These are phyloP conservation scores for Gryon sp. DNA, from an alignment of 1,140 invertebrate genomes.

Conservation along the genomic window DNA sequence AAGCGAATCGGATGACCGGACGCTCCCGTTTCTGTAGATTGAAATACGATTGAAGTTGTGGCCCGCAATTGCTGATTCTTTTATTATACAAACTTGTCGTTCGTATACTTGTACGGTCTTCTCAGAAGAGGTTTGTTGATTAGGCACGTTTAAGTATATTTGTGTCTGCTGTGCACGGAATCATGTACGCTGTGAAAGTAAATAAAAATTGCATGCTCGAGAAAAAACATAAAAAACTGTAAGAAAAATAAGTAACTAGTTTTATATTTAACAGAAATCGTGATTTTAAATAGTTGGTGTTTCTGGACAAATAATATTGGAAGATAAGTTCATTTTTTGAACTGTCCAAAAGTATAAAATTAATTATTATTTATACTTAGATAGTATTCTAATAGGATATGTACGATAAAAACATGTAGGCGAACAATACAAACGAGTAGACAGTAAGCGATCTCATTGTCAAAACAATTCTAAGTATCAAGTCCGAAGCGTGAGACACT, in stretches of 20 bases:
- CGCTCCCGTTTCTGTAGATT: conserved; percentile 49
- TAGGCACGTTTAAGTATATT: conserved; percentile 41
- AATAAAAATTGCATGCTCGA: conserved; percentile 15
- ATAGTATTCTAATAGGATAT: too few relatives aligned
- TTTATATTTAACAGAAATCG: too few relatives aligned
- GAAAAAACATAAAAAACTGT: too few relatives aligned
- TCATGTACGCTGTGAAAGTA: conserved; percentile 15
- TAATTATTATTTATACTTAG: too few relatives aligned
- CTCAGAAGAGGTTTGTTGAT: conserved; percentile 48
- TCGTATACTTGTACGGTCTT: conserved; percentile 35
- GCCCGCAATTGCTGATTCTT: conserved; percentile 52
- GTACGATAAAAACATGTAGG: too few relatives aligned
- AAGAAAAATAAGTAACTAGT: too few relatives aligned
- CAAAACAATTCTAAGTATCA: conserved; percentile 70
- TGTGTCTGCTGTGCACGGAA: conserved; percentile 27
- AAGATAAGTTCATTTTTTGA: too few relatives aligned
- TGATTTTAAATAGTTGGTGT: too few relatives aligned
- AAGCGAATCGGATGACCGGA: conserved; percentile 44
- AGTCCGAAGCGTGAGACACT: conserved; percentile 56
- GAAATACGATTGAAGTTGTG: conserved; percentile 57
- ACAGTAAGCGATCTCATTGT: conserved; percentile 52
- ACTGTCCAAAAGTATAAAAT: too few relatives aligned
- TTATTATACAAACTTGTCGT: conserved; percentile 39
- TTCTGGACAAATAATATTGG: too few relatives aligned
- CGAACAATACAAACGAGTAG: conserved; percentile 57